phyloP scores from a whole-genome alignment of 2,797 vertebrate genomes.

The Echeneis naucrates region DNA sequence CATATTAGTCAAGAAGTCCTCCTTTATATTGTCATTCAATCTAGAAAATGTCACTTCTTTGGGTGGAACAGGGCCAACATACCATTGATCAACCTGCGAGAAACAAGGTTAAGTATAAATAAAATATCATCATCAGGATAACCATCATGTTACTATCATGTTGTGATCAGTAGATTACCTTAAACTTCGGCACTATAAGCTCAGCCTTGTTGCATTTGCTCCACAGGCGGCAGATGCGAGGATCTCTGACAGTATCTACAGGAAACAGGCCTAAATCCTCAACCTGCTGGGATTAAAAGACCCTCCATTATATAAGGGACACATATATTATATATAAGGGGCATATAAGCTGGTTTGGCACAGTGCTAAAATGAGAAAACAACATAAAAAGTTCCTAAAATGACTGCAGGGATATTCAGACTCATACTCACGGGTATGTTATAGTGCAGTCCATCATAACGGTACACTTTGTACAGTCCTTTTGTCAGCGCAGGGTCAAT shows the following conservation, averaged over 20 bases:
- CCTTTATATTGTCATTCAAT: conserved; percentile 95
- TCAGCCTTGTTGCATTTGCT: conserved; percentile 89
- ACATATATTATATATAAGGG: no score
- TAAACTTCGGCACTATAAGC: conserved; percentile 91
- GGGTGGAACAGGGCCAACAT: conserved; percentile 92
- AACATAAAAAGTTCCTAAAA: fast-evolving
- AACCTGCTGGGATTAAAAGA: conserved; percentile 64
- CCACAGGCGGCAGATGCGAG: conserved; percentile 93
- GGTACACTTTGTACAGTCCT: conserved; percentile 93
- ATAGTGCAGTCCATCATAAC: conserved; percentile 94
- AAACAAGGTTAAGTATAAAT: background rate
- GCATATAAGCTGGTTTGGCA: background rate
- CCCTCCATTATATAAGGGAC: background rate
- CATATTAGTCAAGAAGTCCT: conserved; percentile 93
- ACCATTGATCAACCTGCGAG: conserved; percentile 94
- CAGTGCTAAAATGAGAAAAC: background rate
- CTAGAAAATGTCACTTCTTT: conserved; percentile 98
- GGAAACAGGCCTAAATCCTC: conserved; percentile 93
- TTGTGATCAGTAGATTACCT: conserved; percentile 72
- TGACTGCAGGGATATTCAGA: background rate
- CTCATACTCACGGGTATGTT: conserved; percentile 91
- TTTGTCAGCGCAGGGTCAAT: conserved; percentile 93
- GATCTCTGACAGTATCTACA: conserved; percentile 91
- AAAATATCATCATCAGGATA: background rate
- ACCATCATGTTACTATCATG: background rate